Evolutionary conservation across 2,888 invertebrate species (phyloP), one percentile per base, ranked within the genome.

Genomic region (Drosophila paranaensis): DNA sequence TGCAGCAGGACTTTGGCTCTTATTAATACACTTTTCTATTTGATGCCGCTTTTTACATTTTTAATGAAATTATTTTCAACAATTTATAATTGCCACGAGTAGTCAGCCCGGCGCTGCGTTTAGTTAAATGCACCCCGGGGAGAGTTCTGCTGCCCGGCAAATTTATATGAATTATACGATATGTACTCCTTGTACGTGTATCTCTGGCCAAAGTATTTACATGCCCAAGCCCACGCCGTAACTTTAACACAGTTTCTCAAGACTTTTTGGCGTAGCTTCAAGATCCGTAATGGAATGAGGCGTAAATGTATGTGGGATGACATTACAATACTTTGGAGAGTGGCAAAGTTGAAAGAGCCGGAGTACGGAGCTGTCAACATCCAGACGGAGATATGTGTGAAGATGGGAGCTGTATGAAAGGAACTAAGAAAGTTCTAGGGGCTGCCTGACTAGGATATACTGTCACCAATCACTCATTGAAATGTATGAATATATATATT

Each of bases 61-160:
- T 87, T 88, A 86, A 86, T 86, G 85, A 88, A 88, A 86, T 86
- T 86, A 86, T 86, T 88, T 89, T 83, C 87, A 87, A 87, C 85
- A 88, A 86, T 86, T 86, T 89, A 86, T 86, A 86, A 86, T 86
- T 86, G 89, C 84, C 79, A 83, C 81, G 89, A 77, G 85, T 85
- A 83, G 76, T 76, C 67, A 35, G 57, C 50, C 61, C 45, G 42
- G 16, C 45, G 73, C 58, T 70, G 74, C 77, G 80, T 82, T 83
- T 88, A 85, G 77, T 73, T 83, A 88, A 88, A 88, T 81, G 84
- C 69, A 77, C 89, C 83, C 84, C 75, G 70, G 77, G 89, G 89
- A 88, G 79, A 76, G 70, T 83, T 86, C 81, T 79, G 75, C 72
- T 46, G 71, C 60, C 74, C 72, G 77, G 76, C 81, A 81, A 88